Conservation (phyloP, 2,888 invertebrate species). For the Horisme vitalbata region DNA sequence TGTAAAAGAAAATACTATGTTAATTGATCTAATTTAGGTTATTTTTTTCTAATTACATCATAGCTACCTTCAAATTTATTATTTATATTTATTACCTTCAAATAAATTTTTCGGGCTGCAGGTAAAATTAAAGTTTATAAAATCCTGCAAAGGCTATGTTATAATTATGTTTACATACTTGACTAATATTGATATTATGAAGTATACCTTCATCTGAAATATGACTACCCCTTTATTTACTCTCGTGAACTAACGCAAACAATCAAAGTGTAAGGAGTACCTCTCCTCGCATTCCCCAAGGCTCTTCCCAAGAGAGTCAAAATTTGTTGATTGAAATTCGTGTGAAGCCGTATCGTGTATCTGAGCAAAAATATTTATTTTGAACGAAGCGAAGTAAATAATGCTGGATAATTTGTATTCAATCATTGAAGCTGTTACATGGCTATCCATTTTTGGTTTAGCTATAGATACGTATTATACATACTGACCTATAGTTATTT, state of each 20-base stretch:
- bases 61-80: too few relatives aligned
- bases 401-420: slow-evolving; percentile 17
- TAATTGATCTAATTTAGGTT: too few relatives aligned
- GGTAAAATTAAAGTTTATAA: too few relatives aligned
- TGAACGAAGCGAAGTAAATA: slow-evolving; percentile 31
- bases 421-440: slow-evolving; percentile 1
- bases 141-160: too few relatives aligned
- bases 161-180: too few relatives aligned
- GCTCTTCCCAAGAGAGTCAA: slow-evolving; percentile 32
- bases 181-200: too few relatives aligned
- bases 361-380: slow-evolving; percentile 45
- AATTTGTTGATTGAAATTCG: slow-evolving; percentile 45
- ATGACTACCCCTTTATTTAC: slow-evolving; percentile 10
- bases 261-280: slow-evolving; percentile 17
- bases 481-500: too few relatives aligned
- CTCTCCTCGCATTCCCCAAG: slow-evolving; percentile 12
- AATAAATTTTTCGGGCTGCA: too few relatives aligned
- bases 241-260: slow-evolving; percentile 6
- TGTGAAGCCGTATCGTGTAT: slow-evolving; percentile 38
- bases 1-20: too few relatives aligned
- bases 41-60: too few relatives aligned
- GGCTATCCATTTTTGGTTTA: background rate
- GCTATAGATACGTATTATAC: too few relatives aligned
- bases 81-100: too few relatives aligned
- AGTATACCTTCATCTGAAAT: slow-evolving; percentile 3